Conservation (phyloP, 2,797 vertebrate species). For the Peromyscus aztecus region DNA sequence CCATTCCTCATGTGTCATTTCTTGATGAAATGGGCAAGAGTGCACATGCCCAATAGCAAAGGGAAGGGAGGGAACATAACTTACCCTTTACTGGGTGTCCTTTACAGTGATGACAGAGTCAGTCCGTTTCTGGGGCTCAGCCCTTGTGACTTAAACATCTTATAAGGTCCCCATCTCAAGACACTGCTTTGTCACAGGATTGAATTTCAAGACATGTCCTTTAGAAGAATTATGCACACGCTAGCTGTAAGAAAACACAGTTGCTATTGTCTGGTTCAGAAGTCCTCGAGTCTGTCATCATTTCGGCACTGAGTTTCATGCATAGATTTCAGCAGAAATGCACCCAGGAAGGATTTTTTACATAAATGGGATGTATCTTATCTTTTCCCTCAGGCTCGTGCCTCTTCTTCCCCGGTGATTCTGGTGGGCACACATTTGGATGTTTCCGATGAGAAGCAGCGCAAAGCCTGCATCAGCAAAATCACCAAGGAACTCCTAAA, state of each 20-base stretch:
- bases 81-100: neutral
- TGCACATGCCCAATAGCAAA: accelerated
- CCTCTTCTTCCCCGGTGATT: slow-evolving; percentile 95
- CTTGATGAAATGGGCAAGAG: neutral
- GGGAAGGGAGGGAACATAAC: no score
- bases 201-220: neutral
- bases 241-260: neutral
- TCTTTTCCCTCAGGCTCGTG: slow-evolving; percentile 90
- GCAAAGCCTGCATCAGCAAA: slow-evolving; percentile 92
- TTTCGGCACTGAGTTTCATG: neutral
- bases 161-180: neutral
- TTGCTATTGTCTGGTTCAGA: neutral
- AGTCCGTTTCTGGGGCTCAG: neutral
- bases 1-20: neutral
- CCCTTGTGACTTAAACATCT: neutral
- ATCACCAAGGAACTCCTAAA: slow-evolving; percentile 93
- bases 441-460: slow-evolving; percentile 91
- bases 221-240: neutral
- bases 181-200: accelerated
- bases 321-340: neutral
- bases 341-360: neutral
- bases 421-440: slow-evolving; percentile 97
- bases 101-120: neutral
- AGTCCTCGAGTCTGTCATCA: neutral
- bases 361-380: neutral